These are phyloP conservation scores for Cheilosia pagana DNA, from an alignment of 2,888 invertebrate species.

Conservation along the genomic window DNA sequence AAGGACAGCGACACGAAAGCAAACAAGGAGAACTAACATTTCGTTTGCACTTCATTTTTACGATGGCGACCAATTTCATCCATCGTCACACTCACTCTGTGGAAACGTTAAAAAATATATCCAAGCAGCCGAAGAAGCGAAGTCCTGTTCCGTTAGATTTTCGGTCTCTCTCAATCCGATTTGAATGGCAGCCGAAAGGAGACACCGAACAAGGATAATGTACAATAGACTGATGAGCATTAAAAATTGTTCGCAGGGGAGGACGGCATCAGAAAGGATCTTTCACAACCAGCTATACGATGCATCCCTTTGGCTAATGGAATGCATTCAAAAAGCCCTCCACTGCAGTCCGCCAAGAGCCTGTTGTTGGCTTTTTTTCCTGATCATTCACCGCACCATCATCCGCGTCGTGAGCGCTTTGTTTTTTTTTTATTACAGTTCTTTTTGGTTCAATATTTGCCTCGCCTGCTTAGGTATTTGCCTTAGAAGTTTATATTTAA, in stretches of 20 bases:
- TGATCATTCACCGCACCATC: not conserved
- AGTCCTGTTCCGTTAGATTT: conserved; percentile 43
- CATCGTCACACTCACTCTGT: conserved; percentile 58
- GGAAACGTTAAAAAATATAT: not conserved
- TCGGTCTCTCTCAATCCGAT: conserved; percentile 60
- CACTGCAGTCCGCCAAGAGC: conserved; percentile 60
- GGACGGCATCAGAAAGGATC: too few species aligned
- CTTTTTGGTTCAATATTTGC: conserved; percentile 62
- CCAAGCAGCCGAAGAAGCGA: not conserved
- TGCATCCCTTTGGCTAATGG: conserved; percentile 52
- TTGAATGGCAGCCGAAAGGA: conserved; percentile 61
- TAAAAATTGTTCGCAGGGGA: conserved; percentile 23
- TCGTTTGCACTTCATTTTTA: conserved; percentile 73
- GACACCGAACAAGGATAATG: conserved; percentile 61
- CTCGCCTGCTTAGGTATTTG: conserved; percentile 45
- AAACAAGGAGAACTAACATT: conserved; percentile 67
- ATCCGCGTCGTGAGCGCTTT: not conserved
- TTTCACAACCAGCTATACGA: conserved; percentile 2
- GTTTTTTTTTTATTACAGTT: conserved; percentile 26
- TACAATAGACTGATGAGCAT: conserved; percentile 49
- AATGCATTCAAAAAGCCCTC: conserved; percentile 60
- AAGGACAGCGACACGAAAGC: conserved; percentile 38
- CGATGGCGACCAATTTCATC: conserved; percentile 69
- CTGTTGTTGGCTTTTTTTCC: conserved; percentile 16
- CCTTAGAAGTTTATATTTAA: conserved; percentile 46